Percentiles rank a stretch among this genome's conserved stretches.
Evolutionary conservation across 1,140 invertebrate species (phyloP).

Genomic region (Hetaerina americana): DNA sequence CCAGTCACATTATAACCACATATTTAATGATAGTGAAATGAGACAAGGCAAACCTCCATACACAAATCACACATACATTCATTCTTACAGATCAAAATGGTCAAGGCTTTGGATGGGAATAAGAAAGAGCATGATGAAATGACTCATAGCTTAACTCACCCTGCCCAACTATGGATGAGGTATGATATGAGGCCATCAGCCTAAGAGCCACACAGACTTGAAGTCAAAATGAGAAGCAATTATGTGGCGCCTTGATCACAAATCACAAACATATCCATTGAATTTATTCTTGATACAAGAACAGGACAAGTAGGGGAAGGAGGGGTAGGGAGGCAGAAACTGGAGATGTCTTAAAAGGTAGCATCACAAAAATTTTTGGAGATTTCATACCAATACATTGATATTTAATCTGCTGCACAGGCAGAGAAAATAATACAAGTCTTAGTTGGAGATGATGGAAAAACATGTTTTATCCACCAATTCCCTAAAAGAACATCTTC

Average conservation of each 20-base stretch:
- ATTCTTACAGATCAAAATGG: not conserved
- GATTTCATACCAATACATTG: not conserved
- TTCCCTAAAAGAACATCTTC: not conserved
- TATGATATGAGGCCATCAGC: not conserved
- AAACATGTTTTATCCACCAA: not conserved
- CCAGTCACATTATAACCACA: too few relatives aligned
- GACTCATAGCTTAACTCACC: not conserved
- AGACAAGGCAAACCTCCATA: too few relatives aligned
- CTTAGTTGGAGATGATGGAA: not conserved
- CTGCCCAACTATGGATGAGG: not conserved
- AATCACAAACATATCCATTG: not conserved
- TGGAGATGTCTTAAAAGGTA: not conserved
- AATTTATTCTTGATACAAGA: conserved; percentile 1
- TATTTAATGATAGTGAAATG: too few relatives aligned
- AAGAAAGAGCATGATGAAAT: not conserved
- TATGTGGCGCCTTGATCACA: not conserved
- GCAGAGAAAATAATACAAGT: not conserved
- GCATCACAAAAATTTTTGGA: not conserved
- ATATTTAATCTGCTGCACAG: not conserved
- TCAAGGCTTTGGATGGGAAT: not conserved
- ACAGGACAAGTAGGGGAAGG: not conserved
- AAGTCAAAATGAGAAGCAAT: not conserved
- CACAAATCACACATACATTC: too few relatives aligned
- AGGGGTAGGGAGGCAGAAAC: not conserved
- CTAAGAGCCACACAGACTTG: not conserved